phyloP scores from a whole-genome alignment of 2,797 vertebrate species.

The Pangasius djambal region DNA sequence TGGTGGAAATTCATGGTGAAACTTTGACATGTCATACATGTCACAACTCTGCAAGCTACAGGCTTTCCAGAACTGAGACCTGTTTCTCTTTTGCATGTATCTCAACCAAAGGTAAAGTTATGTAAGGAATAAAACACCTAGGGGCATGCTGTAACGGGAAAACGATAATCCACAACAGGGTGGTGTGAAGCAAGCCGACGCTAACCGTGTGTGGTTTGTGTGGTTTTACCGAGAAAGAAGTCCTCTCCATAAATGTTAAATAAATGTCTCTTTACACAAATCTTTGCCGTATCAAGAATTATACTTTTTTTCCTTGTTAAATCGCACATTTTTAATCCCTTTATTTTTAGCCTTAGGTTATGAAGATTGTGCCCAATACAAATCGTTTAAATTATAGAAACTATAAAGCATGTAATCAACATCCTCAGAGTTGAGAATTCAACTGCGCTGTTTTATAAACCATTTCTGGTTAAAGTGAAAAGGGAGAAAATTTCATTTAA shows the following conservation, averaged over 20 bases:
- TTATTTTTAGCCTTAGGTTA: background rate
- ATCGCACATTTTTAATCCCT: background rate
- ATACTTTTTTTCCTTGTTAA: background rate
- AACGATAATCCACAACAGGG: background rate
- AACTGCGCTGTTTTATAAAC: background rate
- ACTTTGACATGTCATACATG: background rate
- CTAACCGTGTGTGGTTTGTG: no score
- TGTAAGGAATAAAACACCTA: background rate
- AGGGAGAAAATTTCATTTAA: background rate
- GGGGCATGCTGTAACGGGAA: background rate
- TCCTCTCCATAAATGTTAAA: background rate
- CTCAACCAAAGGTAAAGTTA: no score
- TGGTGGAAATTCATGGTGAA: background rate
- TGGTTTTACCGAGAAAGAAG: background rate
- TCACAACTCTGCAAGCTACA: background rate
- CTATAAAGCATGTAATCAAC: no score
- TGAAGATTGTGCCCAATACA: background rate
- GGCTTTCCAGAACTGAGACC: background rate
- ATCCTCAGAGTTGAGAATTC: background rate
- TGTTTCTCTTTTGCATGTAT: background rate
- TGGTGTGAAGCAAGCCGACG: background rate
- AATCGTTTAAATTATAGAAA: background rate
- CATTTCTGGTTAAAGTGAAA: background rate
- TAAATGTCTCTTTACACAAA: background rate
- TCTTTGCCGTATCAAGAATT: background rate